Base-by-base conservation (phyloP, 64 coral and sea anemone species). In the Porites lutea region DNA sequence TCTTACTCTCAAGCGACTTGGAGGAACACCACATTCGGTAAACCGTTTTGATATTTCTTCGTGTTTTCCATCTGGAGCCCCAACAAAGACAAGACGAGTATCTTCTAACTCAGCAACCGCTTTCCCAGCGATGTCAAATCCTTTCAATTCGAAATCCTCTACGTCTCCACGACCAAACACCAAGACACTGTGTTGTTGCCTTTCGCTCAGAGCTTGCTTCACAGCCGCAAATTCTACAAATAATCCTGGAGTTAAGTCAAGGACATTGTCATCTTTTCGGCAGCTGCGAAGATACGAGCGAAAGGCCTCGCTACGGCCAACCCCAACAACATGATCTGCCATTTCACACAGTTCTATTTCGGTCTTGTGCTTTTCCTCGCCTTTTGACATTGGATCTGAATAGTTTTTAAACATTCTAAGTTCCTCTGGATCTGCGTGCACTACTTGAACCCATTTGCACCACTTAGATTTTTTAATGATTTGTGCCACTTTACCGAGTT, bases 121-220 rank as follows among this genome's bases (percentile, higher is more conserved):
- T 13, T 81, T 81, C 7, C 16, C 78, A 54, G 48, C 16, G 59
- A 81, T 21, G 50, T 81, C 78, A 81, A 53, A 81, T 14, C 78
- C 78, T 13, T 81, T 81, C 5, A 81, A 18, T 3, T 3, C 0
- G n/a, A 81, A 59, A 60, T 81, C 78, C 58, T 52, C 78, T 19
- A 11, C 6, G 5, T 20, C 19, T 3, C 50, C 53, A 60, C 52
- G 78, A 20, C 52, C 7, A 60, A 81, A 45, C 18, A 57, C 7
- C 2, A 81, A 60, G 49, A 81, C 49, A 2, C 59, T 4, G n/a
- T n/a, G n/a, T n/a, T n/a, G n/a, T n/a, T n/a, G n/a, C n/a, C n/a
- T n/a, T n/a, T n/a, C n/a, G n/a, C n/a, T n/a, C n/a, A n/a, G n/a
- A n/a, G n/a, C n/a, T n/a, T n/a, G n/a, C n/a, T n/a, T n/a, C 22